These are phyloP conservation scores for Triplophysa yarkandensis DNA, from an alignment of 2,797 vertebrate species.

Conservation along the genomic window DNA sequence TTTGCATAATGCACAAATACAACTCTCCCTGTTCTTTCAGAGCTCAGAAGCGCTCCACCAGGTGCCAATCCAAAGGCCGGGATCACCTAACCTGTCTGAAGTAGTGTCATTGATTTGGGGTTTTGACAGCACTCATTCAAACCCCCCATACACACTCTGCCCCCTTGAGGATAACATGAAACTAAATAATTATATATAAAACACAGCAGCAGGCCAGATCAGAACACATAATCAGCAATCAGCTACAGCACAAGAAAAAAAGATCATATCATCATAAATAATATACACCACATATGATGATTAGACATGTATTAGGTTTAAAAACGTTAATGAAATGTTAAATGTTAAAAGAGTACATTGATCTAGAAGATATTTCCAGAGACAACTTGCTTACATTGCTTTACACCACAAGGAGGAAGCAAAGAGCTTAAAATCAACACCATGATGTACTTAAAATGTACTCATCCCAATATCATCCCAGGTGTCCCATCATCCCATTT, in stretches of 20 bases:
- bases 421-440: constrained; percentile 56
- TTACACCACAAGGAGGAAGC: constrained; percentile 45
- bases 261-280: not conserved
- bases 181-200: not conserved
- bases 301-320: not conserved
- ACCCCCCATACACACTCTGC: constrained; percentile 9
- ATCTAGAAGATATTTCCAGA: not conserved
- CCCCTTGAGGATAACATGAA: constrained; percentile 35
- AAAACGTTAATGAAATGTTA: not conserved
- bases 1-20: not conserved
- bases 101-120: not conserved
- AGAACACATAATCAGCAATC: not conserved
- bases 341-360: not conserved
- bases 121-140: not conserved
- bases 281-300: not conserved
- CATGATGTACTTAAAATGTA: too few species aligned
- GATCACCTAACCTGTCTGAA: too few species aligned
- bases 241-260: not conserved
- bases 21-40: too few species aligned
- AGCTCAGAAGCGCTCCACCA: too few species aligned
- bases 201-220: too few species aligned
- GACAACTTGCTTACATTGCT: not conserved
- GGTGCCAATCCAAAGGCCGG: too few species aligned
- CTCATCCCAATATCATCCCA: too few species aligned
- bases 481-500: too few species aligned